Percentiles rank a stretch among this genome's conserved stretches.
These are phyloP conservation scores for Perognathus longimembris DNA, from an alignment of 2,113 vertebrate species.

Conservation along the genomic window DNA sequence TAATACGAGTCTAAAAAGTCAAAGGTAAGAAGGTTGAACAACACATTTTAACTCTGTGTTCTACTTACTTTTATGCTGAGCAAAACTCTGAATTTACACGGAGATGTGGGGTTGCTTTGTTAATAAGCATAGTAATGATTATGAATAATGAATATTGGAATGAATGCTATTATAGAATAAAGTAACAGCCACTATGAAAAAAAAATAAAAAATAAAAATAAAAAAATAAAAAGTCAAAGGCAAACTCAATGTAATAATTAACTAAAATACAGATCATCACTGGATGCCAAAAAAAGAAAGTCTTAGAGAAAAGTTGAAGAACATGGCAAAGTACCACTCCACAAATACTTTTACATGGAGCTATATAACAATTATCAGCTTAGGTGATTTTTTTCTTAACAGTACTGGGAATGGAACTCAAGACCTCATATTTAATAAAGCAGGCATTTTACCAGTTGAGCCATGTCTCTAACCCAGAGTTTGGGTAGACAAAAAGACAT, in stretches of 20 bases:
- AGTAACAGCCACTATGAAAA: conserved; percentile 58
- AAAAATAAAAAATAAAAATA: conserved; percentile 42
- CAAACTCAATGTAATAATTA: neutral
- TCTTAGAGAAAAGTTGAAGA: neutral
- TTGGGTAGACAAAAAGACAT: too few relatives aligned
- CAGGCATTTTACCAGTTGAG: too few relatives aligned
- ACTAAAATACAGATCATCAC: neutral
- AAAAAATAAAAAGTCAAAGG: conserved; percentile 40
- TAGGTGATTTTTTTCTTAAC: too few relatives aligned
- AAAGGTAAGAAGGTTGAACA: conserved; percentile 53
- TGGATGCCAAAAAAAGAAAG: neutral
- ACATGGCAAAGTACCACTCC: conserved; percentile 7
- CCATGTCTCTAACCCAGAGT: too few relatives aligned
- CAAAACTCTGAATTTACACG: conserved; percentile 65
- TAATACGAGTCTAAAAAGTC: conserved; percentile 42
- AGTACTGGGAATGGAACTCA: too few relatives aligned
- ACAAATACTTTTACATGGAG: conserved; percentile 7
- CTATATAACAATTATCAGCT: conserved; percentile 13
- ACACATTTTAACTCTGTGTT: conserved; percentile 61
- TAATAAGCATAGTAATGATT: conserved; percentile 79
- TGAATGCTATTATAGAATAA: conserved; percentile 73
- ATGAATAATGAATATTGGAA: conserved; percentile 78
- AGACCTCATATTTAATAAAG: too few relatives aligned
- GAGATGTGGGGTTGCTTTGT: conserved; percentile 48
- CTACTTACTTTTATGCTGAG: conserved; percentile 31